Base-by-base conservation (phyloP, 2,888 invertebrate species). In the Drosophila ezoana region DNA sequence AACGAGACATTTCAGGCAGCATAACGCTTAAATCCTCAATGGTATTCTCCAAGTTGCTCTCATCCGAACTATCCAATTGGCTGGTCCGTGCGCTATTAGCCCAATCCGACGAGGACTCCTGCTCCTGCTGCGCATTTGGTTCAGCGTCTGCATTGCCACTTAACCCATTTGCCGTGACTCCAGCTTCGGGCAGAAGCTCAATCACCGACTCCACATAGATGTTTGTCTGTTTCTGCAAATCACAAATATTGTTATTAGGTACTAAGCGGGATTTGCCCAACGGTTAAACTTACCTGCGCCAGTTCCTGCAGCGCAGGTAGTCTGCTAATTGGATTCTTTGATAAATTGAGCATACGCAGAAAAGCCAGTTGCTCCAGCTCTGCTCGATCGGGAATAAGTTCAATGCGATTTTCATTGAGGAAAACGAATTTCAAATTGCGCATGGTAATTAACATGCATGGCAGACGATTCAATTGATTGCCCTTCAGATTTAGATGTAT, bases 401-500 rank as follows among this genome's bases (percentile, higher is more conserved):
- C 69, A 64, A 92, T 92, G 49, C 20, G 93, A 74, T 94, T 94
- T 63, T 92, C 91, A 72, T 93, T 93, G 0, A 94, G 91, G 79
- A 94, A 94, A 2, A 94, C 88, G 79, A 93, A 94, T 92, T 93
- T 93, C 2, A 94, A 89, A 14, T 93, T 93, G 0, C 89, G 69
- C 75, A 94, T 93, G 35, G 92, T 90, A 0, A 92, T 45, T 0
- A 93, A 90, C 0, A 79, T 41, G 2, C 32, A 20, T 0, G 95
- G 95, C 65, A 95, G 93, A 58, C 92, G 91, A 4, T 81, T 90
- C 1, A 95, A 89, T 11, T 90, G 85, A 84, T 95, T 95, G 56
- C 93, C 93, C 58, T 93, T 93, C 2, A 95, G 90, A 91, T 95
- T 95, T 38, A 95, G 93, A 90, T 95, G 95, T 3, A 94, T 93